These are phyloP conservation scores for Vireo altiloquus DNA, from an alignment of 2,113 vertebrate species.

Conservation along the genomic window DNA sequence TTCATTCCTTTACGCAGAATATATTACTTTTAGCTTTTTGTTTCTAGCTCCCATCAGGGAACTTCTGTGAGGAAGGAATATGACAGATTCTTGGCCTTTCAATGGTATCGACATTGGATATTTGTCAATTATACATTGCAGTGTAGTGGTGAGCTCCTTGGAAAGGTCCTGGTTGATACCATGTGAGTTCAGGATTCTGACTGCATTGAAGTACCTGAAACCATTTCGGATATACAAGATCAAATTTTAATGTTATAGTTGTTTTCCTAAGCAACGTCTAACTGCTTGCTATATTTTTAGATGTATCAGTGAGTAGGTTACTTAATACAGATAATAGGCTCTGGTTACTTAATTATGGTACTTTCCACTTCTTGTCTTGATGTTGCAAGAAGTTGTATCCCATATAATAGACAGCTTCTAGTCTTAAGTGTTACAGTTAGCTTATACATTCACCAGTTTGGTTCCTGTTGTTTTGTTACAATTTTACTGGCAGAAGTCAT, in stretches of 20 bases:
- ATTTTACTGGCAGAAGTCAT: background rate
- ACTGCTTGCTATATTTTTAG: background rate
- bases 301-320: background rate
- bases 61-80: background rate
- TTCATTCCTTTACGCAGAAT: background rate
- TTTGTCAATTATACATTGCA: background rate
- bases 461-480: background rate
- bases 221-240: background rate
- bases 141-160: background rate
- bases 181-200: background rate
- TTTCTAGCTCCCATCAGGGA: background rate
- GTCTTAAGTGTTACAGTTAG: background rate
- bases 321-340: background rate
- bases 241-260: background rate
- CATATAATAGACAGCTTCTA: background rate
- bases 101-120: accelerated
- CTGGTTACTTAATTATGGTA: background rate
- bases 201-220: background rate
- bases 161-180: background rate
- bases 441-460: background rate
- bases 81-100: background rate
- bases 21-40: background rate
- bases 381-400: background rate
- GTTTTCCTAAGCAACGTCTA: background rate
- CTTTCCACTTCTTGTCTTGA: background rate